These are phyloP conservation scores for Sphenodon punctatus DNA, from an alignment of 2,797 vertebrate genomes.

Conservation along the genomic window DNA sequence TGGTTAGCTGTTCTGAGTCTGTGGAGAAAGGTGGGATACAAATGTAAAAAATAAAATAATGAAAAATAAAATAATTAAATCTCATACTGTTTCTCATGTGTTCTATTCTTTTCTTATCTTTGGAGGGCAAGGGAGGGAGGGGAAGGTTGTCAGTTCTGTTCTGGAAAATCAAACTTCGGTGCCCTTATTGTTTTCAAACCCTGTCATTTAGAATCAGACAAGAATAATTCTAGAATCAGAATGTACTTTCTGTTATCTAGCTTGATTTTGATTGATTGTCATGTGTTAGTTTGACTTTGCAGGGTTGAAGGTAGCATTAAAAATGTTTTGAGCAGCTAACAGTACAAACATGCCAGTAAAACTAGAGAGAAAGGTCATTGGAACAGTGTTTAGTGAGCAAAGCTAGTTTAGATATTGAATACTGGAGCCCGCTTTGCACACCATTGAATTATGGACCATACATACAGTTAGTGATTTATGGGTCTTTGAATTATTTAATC, in stretches of 20 bases:
- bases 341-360: constrained; percentile 59
- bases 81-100: constrained; percentile 31
- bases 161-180: constrained; percentile 41
- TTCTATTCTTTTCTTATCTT: constrained; percentile 22
- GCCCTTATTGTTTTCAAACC: constrained; percentile 64
- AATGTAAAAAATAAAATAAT: too few species aligned
- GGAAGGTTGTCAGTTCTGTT: constrained; percentile 70
- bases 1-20: too few species aligned
- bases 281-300: constrained; percentile 66
- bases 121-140: too few species aligned
- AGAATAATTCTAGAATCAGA: constrained; percentile 60
- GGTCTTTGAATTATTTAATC: constrained; percentile 61
- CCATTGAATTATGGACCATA: constrained; percentile 56
- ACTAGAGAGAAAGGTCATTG: constrained; percentile 63
- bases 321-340: constrained; percentile 63
- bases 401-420: constrained; percentile 35
- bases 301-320: constrained; percentile 63
- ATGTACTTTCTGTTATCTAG: constrained; percentile 65
- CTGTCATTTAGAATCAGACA: constrained; percentile 63
- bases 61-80: too few species aligned
- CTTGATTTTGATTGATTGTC: constrained; percentile 74
- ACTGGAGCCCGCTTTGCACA: constrained; percentile 46
- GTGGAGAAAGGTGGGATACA: too few species aligned
- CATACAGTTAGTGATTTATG: constrained; percentile 64
- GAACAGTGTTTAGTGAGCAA: constrained; percentile 36